Evolutionary conservation across 2,888 invertebrate genomes (phyloP).

Genomic region (Geotrupes spiniger): DNA sequence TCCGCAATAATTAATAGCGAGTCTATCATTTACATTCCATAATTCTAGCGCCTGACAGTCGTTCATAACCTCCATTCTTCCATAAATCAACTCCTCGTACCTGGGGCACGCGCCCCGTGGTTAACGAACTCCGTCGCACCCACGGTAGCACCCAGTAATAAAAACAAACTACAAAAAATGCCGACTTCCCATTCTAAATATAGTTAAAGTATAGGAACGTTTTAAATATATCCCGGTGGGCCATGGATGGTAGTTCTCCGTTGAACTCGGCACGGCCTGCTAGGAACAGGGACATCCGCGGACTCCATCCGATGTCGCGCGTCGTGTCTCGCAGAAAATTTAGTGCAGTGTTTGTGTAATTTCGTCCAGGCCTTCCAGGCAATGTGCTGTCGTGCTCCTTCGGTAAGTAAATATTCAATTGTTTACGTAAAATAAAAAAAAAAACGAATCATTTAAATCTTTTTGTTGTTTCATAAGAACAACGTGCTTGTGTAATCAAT

Average conservation of each 20-base stretch:
- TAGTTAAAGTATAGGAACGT: slow-evolving; percentile 40
- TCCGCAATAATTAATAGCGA: slow-evolving; percentile 7
- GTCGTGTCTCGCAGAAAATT: slow-evolving; percentile 13
- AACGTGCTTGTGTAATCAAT: no score
- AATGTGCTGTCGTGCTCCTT: background rate
- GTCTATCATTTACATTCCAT: slow-evolving; percentile 15
- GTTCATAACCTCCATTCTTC: slow-evolving; percentile 17
- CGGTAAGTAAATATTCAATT: background rate
- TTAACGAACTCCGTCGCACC: slow-evolving; percentile 37
- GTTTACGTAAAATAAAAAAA: no score
- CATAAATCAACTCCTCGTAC: slow-evolving; percentile 21
- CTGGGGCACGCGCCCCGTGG: slow-evolving; percentile 31
- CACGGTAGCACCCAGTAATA: slow-evolving; percentile 29
- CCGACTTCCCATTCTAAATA: slow-evolving; percentile 46
- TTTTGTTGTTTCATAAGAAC: no score
- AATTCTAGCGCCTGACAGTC: slow-evolving; percentile 10
- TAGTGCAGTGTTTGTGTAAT: slow-evolving; percentile 1
- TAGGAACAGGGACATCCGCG: slow-evolving; percentile 27
- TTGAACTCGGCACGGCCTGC: slow-evolving; percentile 33
- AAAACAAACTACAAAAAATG: slow-evolving; percentile 40
- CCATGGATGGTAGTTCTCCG: slow-evolving; percentile 32
- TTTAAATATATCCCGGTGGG: slow-evolving; percentile 43
- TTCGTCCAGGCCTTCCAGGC: background rate
- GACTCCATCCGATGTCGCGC: slow-evolving; percentile 11
- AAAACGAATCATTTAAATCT: no score